These are phyloP conservation scores for Atlantisia rogersi DNA, from an alignment of 2,113 vertebrate genomes.

Conservation along the genomic window DNA sequence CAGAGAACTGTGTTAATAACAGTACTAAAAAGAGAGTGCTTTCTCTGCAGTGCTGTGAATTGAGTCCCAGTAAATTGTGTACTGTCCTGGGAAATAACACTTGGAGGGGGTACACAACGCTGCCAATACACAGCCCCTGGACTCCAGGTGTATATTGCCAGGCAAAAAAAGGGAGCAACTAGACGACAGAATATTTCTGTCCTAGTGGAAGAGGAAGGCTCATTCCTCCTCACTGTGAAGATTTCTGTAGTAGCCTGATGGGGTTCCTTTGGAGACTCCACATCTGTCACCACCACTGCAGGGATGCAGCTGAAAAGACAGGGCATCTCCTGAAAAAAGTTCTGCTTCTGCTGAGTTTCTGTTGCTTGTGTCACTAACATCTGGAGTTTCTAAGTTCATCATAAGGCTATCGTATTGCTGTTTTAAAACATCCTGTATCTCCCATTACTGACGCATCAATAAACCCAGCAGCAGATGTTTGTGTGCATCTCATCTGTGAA, in stretches of 20 bases:
- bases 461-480: constrained; percentile 17
- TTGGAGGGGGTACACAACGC: neutral
- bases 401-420: neutral
- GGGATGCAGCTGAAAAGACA: neutral
- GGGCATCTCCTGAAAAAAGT: neutral
- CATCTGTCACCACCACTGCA: neutral
- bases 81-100: neutral
- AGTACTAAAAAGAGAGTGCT: neutral
- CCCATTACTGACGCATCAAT: neutral
- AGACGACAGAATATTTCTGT: neutral
- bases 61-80: neutral
- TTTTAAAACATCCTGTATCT: neutral
- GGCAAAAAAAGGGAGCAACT: neutral
- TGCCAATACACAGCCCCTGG: neutral
- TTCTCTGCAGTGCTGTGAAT: neutral
- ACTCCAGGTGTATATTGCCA: neutral
- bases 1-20: neutral
- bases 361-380: neutral
- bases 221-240: neutral
- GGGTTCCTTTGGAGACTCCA: neutral
- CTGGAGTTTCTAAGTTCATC: neutral
- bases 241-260: neutral
- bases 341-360: neutral
- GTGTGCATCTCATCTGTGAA: neutral
- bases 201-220: neutral